Conservation (phyloP, 2,113 vertebrate genomes). For the Gasterosteus aculeatus region DNA sequence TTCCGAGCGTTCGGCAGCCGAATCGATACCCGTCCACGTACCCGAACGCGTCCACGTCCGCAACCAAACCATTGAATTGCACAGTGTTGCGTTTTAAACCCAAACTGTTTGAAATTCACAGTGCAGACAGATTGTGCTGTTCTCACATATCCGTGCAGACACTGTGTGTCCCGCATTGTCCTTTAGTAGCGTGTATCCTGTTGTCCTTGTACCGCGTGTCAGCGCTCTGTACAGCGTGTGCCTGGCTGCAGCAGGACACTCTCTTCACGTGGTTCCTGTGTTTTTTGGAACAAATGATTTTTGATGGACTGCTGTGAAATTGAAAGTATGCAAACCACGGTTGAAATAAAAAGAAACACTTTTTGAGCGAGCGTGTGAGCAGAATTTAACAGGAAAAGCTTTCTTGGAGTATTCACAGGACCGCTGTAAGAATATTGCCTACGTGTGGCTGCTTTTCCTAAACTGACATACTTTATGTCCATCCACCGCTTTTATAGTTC, state of each 20-base stretch:
- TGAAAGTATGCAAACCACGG: neutral
- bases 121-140: neutral
- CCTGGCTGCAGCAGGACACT: constrained; percentile 11
- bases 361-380: neutral
- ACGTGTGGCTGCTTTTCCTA: neutral
- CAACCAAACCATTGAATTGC: constrained; percentile 46
- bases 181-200: constrained; percentile 35
- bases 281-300: neutral
- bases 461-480: constrained; percentile 22
- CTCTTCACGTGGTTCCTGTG: too few species aligned
- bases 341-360: neutral
- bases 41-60: constrained; percentile 34
- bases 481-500: constrained; percentile 24
- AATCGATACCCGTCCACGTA: constrained; percentile 61
- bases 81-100: constrained; percentile 1
- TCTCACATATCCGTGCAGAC: constrained; percentile 25
- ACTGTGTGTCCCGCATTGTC: constrained; percentile 44
- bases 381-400: constrained; percentile 7
- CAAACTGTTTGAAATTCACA: constrained; percentile 39
- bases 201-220: constrained; percentile 54
- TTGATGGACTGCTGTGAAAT: neutral
- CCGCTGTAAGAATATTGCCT: neutral
- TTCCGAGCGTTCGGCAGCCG: constrained; percentile 58
- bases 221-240: constrained; percentile 14
- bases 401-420: neutral